These are phyloP conservation scores for Thunnus albacares DNA, from an alignment of 2,797 vertebrate genomes.

Conservation along the genomic window DNA sequence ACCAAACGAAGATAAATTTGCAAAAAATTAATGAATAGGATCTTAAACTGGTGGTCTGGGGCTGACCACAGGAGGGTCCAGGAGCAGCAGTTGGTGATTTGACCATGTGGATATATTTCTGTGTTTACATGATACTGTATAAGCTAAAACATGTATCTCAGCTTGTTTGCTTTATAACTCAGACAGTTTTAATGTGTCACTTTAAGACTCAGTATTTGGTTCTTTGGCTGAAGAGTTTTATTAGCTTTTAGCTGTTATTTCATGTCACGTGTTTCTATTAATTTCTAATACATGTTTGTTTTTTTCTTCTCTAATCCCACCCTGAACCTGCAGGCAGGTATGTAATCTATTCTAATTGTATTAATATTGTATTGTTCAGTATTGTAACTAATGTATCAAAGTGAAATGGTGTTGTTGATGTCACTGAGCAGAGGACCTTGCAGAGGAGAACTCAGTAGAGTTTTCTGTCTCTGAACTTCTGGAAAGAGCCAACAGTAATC, in stretches of 20 bases:
- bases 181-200: neutral
- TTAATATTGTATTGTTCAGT: neutral
- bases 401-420: conserved; percentile 13
- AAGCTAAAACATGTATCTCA: neutral
- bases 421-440: conserved; percentile 36
- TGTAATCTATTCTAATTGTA: neutral
- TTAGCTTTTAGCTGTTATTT: conserved; percentile 1
- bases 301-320: neutral
- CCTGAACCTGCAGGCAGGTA: conserved; percentile 55
- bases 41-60: too few species aligned
- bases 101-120: neutral
- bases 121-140: neutral
- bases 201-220: neutral
- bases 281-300: conserved; percentile 10
- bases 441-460: conserved; percentile 53
- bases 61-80: too few species aligned
- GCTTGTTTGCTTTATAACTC: neutral
- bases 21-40: too few species aligned
- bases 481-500: conserved; percentile 77
- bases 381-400: neutral
- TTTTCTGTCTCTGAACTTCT: conserved; percentile 79
- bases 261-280: neutral
- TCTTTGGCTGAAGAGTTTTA: neutral
- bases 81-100: neutral
- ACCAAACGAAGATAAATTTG: too few species aligned